Evolutionary conservation across 1,140 invertebrate genomes (phyloP), one percentile per base, ranked within the genome.

Genomic region (Drosophila ironensis): DNA sequence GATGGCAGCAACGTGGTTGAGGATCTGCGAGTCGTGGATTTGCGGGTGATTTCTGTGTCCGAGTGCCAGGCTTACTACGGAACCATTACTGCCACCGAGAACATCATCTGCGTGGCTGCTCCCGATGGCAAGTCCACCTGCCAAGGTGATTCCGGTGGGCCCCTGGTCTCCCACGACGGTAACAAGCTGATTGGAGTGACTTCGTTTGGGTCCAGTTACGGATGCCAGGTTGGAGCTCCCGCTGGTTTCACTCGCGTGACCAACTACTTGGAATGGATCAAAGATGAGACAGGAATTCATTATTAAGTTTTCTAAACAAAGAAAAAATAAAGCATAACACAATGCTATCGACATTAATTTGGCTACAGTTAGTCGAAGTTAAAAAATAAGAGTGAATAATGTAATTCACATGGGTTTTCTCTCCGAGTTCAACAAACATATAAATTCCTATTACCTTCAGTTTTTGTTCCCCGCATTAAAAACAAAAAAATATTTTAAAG

Each of bases 211-310:
- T 75, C 90, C 19, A 50, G 28, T 1, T 82, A 60, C 5, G 92
- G 92, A 1, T 93, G 93, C 71, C 92, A 90, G 22, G 75, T 81
- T 47, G 90, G 91, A n/a, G 52, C 84, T 14, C 92, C 92, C 0
- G 91, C 91, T 9, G 92, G 92, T 0, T 93, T 92, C 67, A 91
- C 91, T 0, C 89, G 92, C 14, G 91, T 92, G 12, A 91, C 91
- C 51, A 59, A 68, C 7, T 91, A 91, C 57, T 60, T 92, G n/a
- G 67, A 90, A 50, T 93, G 92, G 92, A 93, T 93, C 52, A 89
- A 88, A 37, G 72, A 89, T 9, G 82, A 91, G 20, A 92, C 92
- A 12, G 92, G 91, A 16, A 89, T 92, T 41, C 74, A 64, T 38
- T 80, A 78, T 24, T 78, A 59, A 77, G 20, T 4, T 19, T 4